phyloP scores from a whole-genome alignment of 1,140 invertebrate genomes.

The Metopolophium dirhodum region DNA sequence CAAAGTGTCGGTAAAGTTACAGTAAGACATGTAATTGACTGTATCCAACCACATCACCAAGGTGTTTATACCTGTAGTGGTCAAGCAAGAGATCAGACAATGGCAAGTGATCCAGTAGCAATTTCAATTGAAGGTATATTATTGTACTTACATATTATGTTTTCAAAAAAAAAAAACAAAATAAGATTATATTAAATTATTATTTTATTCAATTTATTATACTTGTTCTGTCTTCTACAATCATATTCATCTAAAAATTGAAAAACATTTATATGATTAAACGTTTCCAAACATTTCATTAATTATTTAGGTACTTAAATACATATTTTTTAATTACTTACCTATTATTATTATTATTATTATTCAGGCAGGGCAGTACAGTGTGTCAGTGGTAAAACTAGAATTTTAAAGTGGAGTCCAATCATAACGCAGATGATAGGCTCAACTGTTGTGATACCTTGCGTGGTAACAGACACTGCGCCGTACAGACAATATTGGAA shows the following conservation, averaged over 20 bases:
- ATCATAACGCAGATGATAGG: constrained; percentile 43
- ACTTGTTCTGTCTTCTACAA: not conserved
- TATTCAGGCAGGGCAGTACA: constrained; percentile 26
- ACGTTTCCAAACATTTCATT: too few species aligned
- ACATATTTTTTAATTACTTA: not conserved
- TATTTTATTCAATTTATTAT: not conserved
- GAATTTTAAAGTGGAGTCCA: constrained; percentile 44
- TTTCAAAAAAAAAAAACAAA: not conserved
- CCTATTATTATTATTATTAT: not conserved
- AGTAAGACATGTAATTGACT: constrained; percentile 39
- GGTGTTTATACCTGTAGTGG: constrained; percentile 43
- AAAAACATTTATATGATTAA: too few species aligned
- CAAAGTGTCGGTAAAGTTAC: constrained; percentile 49
- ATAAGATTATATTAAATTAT: not conserved
- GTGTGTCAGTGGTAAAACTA: constrained; percentile 35
- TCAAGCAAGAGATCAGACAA: constrained; percentile 39
- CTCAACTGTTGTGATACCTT: constrained; percentile 33
- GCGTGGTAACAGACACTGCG: not conserved
- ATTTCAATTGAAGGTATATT: constrained; percentile 44
- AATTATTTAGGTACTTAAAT: not conserved
- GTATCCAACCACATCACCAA: constrained; percentile 51
- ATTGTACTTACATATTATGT: not conserved
- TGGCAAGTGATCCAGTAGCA: constrained; percentile 44
- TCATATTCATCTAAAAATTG: not conserved
- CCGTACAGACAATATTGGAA: constrained; percentile 53